These are phyloP conservation scores for Catostomus latipinnis DNA, from an alignment of 2,797 vertebrate genomes.

Conservation along the genomic window DNA sequence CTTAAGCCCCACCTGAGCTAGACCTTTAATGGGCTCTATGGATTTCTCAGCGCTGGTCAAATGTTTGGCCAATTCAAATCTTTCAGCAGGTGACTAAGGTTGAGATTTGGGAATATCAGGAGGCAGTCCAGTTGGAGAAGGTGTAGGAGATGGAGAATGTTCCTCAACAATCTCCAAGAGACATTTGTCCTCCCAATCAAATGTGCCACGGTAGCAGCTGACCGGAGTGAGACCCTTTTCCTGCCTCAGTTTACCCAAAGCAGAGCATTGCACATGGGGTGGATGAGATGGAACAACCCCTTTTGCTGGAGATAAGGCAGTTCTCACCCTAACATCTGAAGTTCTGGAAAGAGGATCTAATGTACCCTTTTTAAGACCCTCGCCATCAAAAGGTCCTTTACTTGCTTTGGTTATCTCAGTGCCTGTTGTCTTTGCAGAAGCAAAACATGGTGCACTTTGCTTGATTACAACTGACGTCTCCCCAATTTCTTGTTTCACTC, in stretches of 20 bases:
- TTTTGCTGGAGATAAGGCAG: constrained; percentile 70
- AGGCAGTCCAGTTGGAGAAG: constrained; percentile 78
- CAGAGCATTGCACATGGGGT: constrained; percentile 70
- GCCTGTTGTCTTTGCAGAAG: constrained; percentile 68
- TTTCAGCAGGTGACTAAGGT: constrained; percentile 77
- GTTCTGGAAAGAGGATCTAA: constrained; percentile 68
- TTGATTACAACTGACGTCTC: constrained; percentile 55
- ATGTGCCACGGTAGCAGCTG: constrained; percentile 82
- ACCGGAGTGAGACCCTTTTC: constrained; percentile 71
- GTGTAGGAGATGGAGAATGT: constrained; percentile 82
- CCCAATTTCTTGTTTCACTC: constrained; percentile 79
- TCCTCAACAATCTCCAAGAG: constrained; percentile 89
- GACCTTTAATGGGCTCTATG: constrained; percentile 76
- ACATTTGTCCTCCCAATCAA: constrained; percentile 86
- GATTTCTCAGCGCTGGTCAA: constrained; percentile 79
- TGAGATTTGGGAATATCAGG: constrained; percentile 78
- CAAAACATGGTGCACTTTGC: constrained; percentile 62
- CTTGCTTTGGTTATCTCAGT: constrained; percentile 66
- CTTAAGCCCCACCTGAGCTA: constrained; percentile 70
- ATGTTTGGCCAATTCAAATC: constrained; percentile 76
- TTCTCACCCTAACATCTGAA: constrained; percentile 73
- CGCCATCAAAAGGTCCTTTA: constrained; percentile 61
- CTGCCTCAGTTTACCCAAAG: constrained; percentile 77
- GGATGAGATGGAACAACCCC: constrained; percentile 69
- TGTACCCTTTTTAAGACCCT: constrained; percentile 67